Conservation (phyloP, 2,797 vertebrate genomes). For the Amphiprion clarkii region DNA sequence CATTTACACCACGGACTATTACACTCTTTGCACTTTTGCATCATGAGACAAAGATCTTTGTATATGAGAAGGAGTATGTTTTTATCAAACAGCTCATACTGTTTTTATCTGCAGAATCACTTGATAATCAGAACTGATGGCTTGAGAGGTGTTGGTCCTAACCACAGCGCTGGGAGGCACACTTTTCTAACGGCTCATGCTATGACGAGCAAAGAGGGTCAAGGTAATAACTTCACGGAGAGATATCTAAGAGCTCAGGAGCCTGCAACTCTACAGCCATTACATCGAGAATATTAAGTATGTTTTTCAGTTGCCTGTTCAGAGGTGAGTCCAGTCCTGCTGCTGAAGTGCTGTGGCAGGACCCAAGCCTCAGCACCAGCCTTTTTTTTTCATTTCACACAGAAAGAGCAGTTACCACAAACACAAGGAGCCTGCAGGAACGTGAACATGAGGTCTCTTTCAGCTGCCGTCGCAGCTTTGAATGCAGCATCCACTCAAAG, state of each 20-base stretch:
- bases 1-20: not conserved
- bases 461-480: not conserved
- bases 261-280: constrained; percentile 20
- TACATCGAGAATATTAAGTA: constrained; percentile 46
- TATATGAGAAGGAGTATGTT: constrained; percentile 1
- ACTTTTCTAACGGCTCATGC: constrained; percentile 25
- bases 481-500: not conserved
- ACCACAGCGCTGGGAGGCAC: constrained; percentile 13
- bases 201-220: constrained; percentile 33
- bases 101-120: constrained; percentile 23
- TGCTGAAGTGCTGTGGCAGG: constrained; percentile 5
- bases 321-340: constrained; percentile 17
- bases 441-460: constrained; percentile 24
- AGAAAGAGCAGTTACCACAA: constrained; percentile 26
- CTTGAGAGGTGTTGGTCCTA: constrained; percentile 11
- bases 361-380: not conserved
- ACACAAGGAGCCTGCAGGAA: constrained; percentile 15
- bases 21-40: not conserved
- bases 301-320: constrained; percentile 40
- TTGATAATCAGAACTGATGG: constrained; percentile 32
- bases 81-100: constrained; percentile 8
- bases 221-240: constrained; percentile 42
- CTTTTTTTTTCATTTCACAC: constrained; percentile 18
- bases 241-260: constrained; percentile 22
- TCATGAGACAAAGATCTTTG: not conserved